A percentile compares a stretch with the other conserved stretches of the same genome.
These are phyloP conservation scores for Carpatolechia fugitivella DNA, from an alignment of 2,888 invertebrate genomes.

Conservation along the genomic window DNA sequence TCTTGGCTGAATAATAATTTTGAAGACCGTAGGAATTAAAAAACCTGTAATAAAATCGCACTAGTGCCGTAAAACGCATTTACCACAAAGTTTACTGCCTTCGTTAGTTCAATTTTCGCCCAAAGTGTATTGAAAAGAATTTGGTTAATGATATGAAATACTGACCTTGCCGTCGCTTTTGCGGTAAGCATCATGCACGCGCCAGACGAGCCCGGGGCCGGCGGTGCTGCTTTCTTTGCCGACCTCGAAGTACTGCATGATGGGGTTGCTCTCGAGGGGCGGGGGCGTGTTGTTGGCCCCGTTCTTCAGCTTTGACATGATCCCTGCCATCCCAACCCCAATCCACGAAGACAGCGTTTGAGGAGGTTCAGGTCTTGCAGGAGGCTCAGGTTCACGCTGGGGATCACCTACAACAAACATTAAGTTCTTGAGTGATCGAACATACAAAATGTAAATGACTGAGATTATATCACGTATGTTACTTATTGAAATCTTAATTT, in stretches of 20 bases:
- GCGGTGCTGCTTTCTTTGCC: conserved; percentile 88
- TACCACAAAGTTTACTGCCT: too few relatives aligned
- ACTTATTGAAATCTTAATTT: too few relatives aligned
- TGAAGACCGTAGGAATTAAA: too few relatives aligned
- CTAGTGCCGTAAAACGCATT: too few relatives aligned
- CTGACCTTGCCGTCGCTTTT: conserved; percentile 94
- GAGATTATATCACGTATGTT: too few relatives aligned
- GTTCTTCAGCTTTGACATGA: conserved; percentile 50
- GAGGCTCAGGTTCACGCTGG: conserved; percentile 27
- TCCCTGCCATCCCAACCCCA: conserved; percentile 45
- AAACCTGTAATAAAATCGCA: too few relatives aligned
- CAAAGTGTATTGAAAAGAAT: too few relatives aligned
- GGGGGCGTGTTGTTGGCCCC: conserved; percentile 35
- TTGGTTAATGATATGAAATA: too few relatives aligned
- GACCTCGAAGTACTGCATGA: conserved; percentile 92
- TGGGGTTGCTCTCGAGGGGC: conserved; percentile 85
- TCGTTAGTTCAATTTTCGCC: too few relatives aligned
- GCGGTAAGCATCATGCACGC: conserved; percentile 92
- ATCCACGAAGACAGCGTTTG: conserved; percentile 29
- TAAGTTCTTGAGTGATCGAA: too few relatives aligned
- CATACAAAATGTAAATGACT: too few relatives aligned
- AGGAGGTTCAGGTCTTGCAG: conserved; percentile 27
- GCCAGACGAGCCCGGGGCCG: conserved; percentile 95
- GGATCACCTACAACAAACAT: conserved; percentile 26
- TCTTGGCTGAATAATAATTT: too few relatives aligned